Conservation (phyloP, 2,113 vertebrate genomes). For the Telmatochromis brichardi region DNA sequence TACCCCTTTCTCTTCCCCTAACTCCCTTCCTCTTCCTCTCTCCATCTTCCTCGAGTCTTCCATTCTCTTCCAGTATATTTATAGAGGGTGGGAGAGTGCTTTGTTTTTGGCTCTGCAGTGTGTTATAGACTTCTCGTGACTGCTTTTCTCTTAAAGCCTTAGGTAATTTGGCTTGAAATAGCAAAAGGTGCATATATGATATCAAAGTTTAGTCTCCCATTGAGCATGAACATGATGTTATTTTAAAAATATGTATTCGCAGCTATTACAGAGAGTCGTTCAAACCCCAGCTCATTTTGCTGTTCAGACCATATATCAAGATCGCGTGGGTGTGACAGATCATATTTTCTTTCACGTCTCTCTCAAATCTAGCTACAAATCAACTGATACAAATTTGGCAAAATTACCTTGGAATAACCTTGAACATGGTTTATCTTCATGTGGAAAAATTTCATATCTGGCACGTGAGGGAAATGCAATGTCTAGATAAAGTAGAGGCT, state of each 20-base stretch:
- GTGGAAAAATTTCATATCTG: not conserved
- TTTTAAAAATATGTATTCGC: not conserved
- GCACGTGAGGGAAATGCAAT: not conserved
- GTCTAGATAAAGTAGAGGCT: not conserved
- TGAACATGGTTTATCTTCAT: not conserved
- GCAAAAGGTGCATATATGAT: not conserved
- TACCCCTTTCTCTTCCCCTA: constrained; percentile 17
- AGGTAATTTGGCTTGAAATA: not conserved
- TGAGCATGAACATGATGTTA: not conserved
- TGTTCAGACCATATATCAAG: not conserved
- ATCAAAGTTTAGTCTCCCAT: not conserved
- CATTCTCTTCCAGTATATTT: constrained; percentile 48
- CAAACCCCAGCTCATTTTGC: not conserved
- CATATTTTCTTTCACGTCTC: not conserved
- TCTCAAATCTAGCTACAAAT: not conserved
- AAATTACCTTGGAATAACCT: not conserved
- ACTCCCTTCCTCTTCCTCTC: not conserved
- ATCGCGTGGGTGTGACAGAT: not conserved
- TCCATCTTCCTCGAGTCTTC: constrained; percentile 13
- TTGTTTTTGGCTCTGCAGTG: constrained; percentile 26
- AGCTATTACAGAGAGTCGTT: not conserved
- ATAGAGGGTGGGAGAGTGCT: constrained; percentile 31
- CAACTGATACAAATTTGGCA: not conserved
- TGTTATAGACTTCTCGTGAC: constrained; percentile 6
- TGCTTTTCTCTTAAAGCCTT: not conserved